Conservation (phyloP, 2,113 vertebrate genomes). For the Pandion haliaetus region DNA sequence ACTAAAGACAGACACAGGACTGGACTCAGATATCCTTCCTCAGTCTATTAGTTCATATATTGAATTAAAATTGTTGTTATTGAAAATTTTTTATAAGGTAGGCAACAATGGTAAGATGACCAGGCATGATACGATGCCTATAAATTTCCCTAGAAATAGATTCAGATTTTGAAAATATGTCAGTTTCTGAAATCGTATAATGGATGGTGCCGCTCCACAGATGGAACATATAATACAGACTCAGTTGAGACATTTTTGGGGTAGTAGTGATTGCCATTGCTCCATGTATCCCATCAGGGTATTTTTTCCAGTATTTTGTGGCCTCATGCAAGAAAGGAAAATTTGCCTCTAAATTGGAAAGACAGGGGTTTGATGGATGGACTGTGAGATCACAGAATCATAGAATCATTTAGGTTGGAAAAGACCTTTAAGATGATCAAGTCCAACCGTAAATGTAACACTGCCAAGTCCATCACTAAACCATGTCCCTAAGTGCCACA, state of each 20-base stretch:
- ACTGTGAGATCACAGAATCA: not conserved
- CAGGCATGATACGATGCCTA: not conserved
- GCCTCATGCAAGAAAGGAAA: not conserved
- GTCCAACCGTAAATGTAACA: rapidly evolving
- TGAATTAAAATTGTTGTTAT: not conserved
- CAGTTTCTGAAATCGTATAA: not conserved
- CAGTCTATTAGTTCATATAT: not conserved
- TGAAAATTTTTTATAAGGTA: not conserved
- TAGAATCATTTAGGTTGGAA: not conserved
- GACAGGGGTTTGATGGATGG: not conserved
- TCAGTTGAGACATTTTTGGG: not conserved
- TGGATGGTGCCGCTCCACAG: too few relatives aligned
- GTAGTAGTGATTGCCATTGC: not conserved
- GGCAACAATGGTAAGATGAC: not conserved
- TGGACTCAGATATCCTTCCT: not conserved
- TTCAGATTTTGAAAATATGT: not conserved
- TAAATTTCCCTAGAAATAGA: not conserved
- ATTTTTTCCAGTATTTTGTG: not conserved
- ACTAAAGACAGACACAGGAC: not conserved
- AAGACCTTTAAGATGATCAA: not conserved
- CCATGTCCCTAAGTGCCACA: rapidly evolving
- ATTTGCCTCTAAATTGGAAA: not conserved
- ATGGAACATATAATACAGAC: not conserved
- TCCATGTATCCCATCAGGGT: not conserved
- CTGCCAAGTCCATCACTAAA: not conserved